Percentiles rank a stretch among this genome's conserved stretches.
Evolutionary conservation across 2,113 vertebrate species (phyloP).

Genomic region (Scophthalmus maximus): DNA sequence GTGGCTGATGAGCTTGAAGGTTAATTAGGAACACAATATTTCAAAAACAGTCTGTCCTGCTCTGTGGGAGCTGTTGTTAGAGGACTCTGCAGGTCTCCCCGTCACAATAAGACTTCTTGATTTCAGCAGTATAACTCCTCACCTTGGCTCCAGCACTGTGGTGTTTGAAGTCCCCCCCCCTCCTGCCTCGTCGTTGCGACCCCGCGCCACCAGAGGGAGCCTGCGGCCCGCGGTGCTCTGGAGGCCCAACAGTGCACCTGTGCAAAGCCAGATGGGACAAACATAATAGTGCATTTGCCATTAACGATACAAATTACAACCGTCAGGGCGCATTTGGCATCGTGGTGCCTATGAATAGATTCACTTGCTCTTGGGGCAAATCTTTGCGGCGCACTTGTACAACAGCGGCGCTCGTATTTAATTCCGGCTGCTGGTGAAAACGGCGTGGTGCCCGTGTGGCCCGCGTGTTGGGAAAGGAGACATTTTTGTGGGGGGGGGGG

Average conservation of each 20-base stretch:
- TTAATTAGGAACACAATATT: constrained; percentile 82
- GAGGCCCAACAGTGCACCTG: constrained; percentile 81
- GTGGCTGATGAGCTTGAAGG: constrained; percentile 82
- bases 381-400: constrained; percentile 79
- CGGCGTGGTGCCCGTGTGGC: constrained; percentile 42
- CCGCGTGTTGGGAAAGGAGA: constrained; percentile 52
- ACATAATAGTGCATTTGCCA: constrained; percentile 82
- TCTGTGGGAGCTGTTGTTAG: constrained; percentile 27
- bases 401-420: constrained; percentile 76
- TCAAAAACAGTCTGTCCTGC: constrained; percentile 49
- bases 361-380: constrained; percentile 78
- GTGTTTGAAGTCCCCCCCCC: neutral
- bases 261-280: constrained; percentile 83
- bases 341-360: constrained; percentile 80
- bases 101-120: constrained; percentile 12
- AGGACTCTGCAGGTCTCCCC: neutral
- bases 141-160: constrained; percentile 18
- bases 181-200: neutral
- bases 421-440: constrained; percentile 67
- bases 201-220: constrained; percentile 75
- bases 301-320: constrained; percentile 85
- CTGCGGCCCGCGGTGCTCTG: constrained; percentile 63
- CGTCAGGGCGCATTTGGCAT: constrained; percentile 81
- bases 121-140: neutral
- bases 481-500: no score